Percentiles rank a stretch among this genome's conserved stretches.
Conservation (phyloP, 1,140 invertebrate genomes). For the Cecropterus lyciades region DNA sequence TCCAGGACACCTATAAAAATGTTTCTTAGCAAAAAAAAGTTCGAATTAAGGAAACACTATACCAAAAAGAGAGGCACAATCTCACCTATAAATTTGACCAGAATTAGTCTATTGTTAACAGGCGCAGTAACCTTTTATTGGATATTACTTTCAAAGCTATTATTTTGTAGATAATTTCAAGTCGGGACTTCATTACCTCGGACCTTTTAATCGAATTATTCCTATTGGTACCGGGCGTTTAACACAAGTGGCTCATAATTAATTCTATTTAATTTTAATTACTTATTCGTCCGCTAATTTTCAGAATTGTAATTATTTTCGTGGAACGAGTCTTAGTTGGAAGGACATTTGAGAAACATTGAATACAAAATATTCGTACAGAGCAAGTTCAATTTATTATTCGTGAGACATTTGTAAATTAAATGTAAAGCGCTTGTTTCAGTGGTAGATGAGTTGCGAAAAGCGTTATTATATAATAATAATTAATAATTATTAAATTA, state of each 20-base stretch:
- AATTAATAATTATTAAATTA: too few relatives aligned
- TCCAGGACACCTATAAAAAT: too few relatives aligned
- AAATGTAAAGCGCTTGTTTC: too few relatives aligned
- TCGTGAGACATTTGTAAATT: too few relatives aligned
- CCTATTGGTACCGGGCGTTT: constrained; percentile 53
- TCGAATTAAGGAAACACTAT: too few relatives aligned
- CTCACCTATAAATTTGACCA: constrained; percentile 10
- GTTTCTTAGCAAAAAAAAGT: too few relatives aligned
- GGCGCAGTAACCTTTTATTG: constrained; percentile 11
- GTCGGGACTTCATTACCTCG: constrained; percentile 47
- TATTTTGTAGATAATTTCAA: constrained; percentile 52
- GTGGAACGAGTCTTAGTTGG: not conserved
- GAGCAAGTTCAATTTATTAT: not conserved
- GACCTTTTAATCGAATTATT: constrained; percentile 64
- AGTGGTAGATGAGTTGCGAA: too few relatives aligned
- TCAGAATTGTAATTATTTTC: constrained; percentile 24
- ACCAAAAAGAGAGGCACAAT: too few relatives aligned
- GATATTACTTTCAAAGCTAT: constrained; percentile 38
- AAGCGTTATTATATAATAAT: too few relatives aligned
- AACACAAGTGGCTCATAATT: constrained; percentile 56
- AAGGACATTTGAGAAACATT: not conserved
- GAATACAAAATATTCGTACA: not conserved
- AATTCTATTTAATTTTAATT: constrained; percentile 48
- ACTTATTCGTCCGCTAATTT: constrained; percentile 9
- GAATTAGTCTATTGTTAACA: constrained; percentile 1